These are phyloP conservation scores for Anguilla japonica DNA, from an alignment of 2,113 vertebrate species.

Conservation along the genomic window DNA sequence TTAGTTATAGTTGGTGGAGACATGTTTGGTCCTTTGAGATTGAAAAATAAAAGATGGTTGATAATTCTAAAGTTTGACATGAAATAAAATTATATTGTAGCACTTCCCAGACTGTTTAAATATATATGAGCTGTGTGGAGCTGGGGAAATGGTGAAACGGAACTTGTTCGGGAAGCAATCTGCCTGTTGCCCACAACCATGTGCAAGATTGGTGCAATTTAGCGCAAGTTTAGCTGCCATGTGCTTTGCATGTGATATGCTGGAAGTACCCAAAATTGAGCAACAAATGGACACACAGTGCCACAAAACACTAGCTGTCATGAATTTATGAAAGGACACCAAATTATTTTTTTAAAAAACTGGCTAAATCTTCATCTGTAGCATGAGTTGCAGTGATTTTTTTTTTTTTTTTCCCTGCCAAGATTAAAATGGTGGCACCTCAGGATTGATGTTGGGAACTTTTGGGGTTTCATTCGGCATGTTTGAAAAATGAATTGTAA, in stretches of 20 bases:
- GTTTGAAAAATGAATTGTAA: too few relatives aligned
- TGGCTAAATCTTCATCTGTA: not conserved
- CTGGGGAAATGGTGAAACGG: not conserved
- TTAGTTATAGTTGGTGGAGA: conserved; percentile 43
- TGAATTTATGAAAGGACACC: not conserved
- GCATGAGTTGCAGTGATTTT: not conserved
- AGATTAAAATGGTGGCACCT: not conserved
- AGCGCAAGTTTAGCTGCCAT: not conserved
- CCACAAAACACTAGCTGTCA: too few relatives aligned
- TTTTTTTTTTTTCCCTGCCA: not conserved
- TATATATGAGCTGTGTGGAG: not conserved
- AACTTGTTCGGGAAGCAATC: not conserved
- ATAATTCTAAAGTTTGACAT: conserved; percentile 16
- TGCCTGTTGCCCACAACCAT: not conserved
- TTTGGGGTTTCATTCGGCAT: not conserved
- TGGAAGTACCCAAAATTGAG: not conserved
- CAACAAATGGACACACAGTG: not conserved
- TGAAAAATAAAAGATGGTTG: conserved; percentile 44
- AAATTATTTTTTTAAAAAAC: not conserved
- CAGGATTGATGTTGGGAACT: not conserved
- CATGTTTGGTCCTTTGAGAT: conserved; percentile 36
- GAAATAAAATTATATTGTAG: not conserved
- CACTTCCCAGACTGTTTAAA: not conserved
- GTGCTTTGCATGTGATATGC: not conserved
- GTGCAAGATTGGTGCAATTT: too few relatives aligned